Base-by-base conservation (phyloP, 2,113 vertebrate species). In the Chunga burmeisteri region DNA sequence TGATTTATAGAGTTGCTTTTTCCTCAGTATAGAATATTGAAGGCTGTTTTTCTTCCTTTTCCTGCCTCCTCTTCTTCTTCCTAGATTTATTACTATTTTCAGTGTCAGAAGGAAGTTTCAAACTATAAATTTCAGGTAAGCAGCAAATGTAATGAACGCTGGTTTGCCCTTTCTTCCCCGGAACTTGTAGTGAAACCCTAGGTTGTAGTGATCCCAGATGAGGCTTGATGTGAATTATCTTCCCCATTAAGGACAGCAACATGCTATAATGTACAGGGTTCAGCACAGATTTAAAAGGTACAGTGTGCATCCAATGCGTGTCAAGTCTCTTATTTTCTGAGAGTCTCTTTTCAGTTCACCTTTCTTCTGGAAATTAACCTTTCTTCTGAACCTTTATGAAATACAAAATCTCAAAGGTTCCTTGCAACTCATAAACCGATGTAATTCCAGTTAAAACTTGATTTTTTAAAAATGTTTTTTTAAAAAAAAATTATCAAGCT, bases 1-100 rank as follows among this genome's bases (percentile, higher is more conserved):
- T 96, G 85, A 94, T 95, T 97, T 91, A 93, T 84, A 80, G 38
- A 89, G 77, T 86, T 86, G 32, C 23, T 81, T 94, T 85, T 79
- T 30, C 87, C 77, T 95, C 74, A 16, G 50, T 83, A 23, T 61
- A n/a, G 75, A 81, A 89, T 93, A 59, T 25, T 87, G 82, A 88
- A 84, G n/a, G 53, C 29, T 75, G 78, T 23, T 94, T 97, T 97
- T n/a, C 47, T 91, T 96, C 42, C 8, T 20, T 86, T 56, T 77
- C 40, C 26, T 86, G 22, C 55, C 19, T 71, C 71, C 3, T 79
- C 67, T 9, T 49, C 34, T 56, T 73, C 38, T 92, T 65, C 42
- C 27, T 55, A 63, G 53, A 49, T 75, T 66, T 88, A 89, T 82
- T 70, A 62, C 17, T 68, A n/a, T 95, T 92, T 96, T 70, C 92